phyloP scores from a whole-genome alignment of 2,113 vertebrate genomes.

The Arizona elegans region DNA sequence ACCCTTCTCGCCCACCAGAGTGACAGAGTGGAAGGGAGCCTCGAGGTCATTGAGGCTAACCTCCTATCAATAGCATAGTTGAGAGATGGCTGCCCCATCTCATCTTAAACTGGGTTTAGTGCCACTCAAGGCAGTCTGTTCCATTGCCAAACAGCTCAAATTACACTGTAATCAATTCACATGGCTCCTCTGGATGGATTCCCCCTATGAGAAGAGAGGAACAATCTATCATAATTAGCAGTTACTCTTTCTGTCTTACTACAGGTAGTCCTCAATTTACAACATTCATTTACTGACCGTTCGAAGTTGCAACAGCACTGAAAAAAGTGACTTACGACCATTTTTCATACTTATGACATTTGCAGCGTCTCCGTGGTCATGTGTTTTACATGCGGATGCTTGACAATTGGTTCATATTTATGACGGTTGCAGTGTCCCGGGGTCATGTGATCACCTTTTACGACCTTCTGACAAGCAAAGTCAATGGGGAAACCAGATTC shows the following conservation, averaged over 20 bases:
- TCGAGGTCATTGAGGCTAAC: background rate
- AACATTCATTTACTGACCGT: background rate
- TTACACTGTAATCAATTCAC: background rate
- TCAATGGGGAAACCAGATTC: background rate
- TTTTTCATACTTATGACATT: background rate
- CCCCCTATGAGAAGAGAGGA: background rate
- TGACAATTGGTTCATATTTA: background rate
- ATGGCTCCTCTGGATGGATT: background rate
- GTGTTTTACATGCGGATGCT: background rate
- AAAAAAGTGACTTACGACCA: background rate
- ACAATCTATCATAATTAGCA: background rate
- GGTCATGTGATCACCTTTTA: background rate
- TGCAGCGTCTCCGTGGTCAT: background rate
- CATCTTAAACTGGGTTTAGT: background rate
- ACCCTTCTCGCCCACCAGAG: background rate
- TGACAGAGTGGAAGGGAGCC: background rate
- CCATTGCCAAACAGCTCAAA: background rate
- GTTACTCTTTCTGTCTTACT: background rate
- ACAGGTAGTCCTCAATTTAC: background rate
- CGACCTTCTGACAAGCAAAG: background rate
- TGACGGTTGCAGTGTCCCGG: background rate
- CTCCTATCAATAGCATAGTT: background rate
- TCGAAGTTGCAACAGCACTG: background rate
- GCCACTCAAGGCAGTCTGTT: background rate
- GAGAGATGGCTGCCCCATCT: background rate